Conservation (phyloP, 1,140 invertebrate species). For the Leptinotarsa undecemlineata region DNA sequence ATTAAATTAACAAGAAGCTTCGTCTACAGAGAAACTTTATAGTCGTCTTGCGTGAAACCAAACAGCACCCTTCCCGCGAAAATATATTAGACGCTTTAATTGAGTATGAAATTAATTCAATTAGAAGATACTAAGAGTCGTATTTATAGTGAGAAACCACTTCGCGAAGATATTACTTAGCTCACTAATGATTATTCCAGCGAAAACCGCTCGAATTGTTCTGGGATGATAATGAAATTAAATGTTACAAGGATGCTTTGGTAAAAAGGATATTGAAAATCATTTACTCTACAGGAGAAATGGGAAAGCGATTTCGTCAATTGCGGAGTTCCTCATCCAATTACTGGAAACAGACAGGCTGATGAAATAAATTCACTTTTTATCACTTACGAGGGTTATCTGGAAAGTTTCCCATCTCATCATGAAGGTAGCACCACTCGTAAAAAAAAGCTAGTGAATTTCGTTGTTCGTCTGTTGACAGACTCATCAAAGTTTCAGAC, state of each 20-base stretch:
- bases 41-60: constrained; percentile 7
- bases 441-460: too few relatives aligned
- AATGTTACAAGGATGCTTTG: not conserved
- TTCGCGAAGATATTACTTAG: not conserved
- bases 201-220: not conserved
- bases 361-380: too few relatives aligned
- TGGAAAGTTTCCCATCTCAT: too few relatives aligned
- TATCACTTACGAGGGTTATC: too few relatives aligned
- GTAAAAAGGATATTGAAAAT: too few relatives aligned
- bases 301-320: too few relatives aligned
- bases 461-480: too few relatives aligned
- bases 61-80: not conserved
- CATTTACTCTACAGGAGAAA: too few relatives aligned
- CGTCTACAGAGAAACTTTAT: not conserved
- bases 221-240: constrained; percentile 1
- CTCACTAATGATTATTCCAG: constrained; percentile 4
- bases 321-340: too few relatives aligned
- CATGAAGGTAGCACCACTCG: too few relatives aligned
- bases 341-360: too few relatives aligned
- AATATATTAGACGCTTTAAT: not conserved
- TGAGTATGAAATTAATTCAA: constrained; percentile 15
- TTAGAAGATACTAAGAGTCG: constrained; percentile 1
- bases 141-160: not conserved
- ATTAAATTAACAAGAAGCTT: not conserved
- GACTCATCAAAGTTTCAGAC: too few relatives aligned